Base-by-base conservation (phyloP, 30 jellyfish, hydroid and myxozoan genomes). In the Morbakka virulenta region DNA sequence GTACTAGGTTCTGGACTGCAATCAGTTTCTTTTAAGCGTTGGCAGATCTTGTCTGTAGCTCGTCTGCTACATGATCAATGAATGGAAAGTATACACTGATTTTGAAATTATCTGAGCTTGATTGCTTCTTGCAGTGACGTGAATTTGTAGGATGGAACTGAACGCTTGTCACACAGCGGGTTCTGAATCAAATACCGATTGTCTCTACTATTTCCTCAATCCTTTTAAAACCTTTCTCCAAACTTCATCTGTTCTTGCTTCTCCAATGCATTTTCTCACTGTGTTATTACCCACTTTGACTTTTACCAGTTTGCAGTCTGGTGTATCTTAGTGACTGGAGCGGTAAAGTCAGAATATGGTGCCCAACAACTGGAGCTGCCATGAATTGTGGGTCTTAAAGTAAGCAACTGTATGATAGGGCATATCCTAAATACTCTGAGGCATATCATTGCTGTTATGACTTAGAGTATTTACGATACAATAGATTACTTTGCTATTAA, bases 101-200 rank as follows among this genome's bases (percentile, higher is more conserved):
- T 72, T 72, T 72, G 83, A 72, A 72, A 72, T 72, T 36, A 41
- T 69, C 82, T 1, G 82, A 69, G 41, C 74, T 69, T 69, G 82
- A 69, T 69, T 69, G 82, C 34, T 69, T 36, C 80, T 61, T 69
- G 82, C 2, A 69, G 50, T 72, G 74, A 29, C 75, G 73, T 72
- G 83, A 71, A 70, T 70, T 70, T 70, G 72, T 72, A 13, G 12
- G 83, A 70, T 70, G 83, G 48, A 71, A 72, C 83, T 72, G 83
- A 72, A 72, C 50, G 83, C 83, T 36, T 34, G 83, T 50, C 27
- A 72, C 72, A 4, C 73, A 52, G 83, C 74, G 82, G 36, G 47
- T 72, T 49, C 83, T 72, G 50, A 72, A 52, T 72, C 50, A 52
- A 35, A 72, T 72, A 72, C 83, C 1, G 33, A 50, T 72, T 71